Evolutionary conservation across 2,113 vertebrate genomes (phyloP).

Genomic region (Choloepus hoffmanni): DNA sequence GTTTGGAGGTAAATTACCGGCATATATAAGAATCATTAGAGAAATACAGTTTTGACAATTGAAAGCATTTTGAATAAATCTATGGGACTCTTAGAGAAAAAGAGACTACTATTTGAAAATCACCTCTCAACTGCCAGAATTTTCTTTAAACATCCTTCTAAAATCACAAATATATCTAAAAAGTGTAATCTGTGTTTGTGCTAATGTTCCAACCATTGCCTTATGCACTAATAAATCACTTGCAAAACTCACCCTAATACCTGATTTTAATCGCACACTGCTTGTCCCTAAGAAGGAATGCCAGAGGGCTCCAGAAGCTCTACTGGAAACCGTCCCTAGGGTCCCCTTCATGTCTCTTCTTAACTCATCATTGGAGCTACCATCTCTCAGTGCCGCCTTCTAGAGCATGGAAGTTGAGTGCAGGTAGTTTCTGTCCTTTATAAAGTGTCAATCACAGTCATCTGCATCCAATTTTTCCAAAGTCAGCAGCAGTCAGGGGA

Average conservation of each 20-base stretch:
- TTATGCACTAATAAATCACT: background rate
- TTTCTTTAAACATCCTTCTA: constrained; percentile 49
- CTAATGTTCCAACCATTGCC: background rate
- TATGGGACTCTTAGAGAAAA: background rate
- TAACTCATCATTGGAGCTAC: background rate
- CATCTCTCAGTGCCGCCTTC: background rate
- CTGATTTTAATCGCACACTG: background rate
- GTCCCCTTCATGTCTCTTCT: background rate
- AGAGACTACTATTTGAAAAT: background rate
- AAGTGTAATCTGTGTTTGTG: background rate
- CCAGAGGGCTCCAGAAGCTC: background rate
- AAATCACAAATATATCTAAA: background rate
- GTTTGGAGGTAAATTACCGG: background rate
- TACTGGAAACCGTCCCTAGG: background rate
- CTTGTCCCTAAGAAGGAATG: background rate
- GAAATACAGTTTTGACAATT: background rate
- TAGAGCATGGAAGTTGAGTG: background rate
- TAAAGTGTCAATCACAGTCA: constrained; percentile 45
- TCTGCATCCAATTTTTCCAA: constrained; percentile 87
- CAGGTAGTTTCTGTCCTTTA: constrained; percentile 11
- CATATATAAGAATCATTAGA: background rate
- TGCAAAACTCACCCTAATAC: background rate
- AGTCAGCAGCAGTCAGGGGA: constrained; percentile 91
- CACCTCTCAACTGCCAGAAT: background rate
- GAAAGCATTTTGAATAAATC: constrained; percentile 58